Conservation (phyloP, 2,113 vertebrate species). For the Phalacrocorax brasilianus region DNA sequence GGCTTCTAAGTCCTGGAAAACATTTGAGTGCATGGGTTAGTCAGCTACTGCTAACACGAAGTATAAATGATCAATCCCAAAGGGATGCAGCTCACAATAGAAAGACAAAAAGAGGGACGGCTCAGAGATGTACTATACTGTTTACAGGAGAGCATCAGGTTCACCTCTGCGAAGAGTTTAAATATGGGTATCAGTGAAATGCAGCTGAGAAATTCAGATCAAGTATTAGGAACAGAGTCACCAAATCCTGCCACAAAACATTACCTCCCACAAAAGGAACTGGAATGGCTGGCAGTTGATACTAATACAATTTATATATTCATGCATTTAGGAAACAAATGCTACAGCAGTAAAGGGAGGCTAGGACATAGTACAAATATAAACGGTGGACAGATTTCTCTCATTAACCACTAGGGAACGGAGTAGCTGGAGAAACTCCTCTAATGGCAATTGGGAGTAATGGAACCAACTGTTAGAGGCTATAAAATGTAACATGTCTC, state of each 20-base stretch:
- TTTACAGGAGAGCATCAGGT: neutral
- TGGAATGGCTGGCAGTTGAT: neutral
- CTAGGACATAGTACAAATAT: constrained; percentile 9
- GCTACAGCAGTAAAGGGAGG: neutral
- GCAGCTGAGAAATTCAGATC: neutral
- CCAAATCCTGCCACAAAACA: neutral
- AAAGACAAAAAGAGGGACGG: neutral
- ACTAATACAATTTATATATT: neutral
- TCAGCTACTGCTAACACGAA: neutral
- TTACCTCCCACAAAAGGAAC: neutral
- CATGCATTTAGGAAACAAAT: constrained; percentile 9
- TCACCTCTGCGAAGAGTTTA: neutral
- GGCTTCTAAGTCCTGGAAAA: neutral
- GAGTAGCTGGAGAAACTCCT: constrained; percentile 34
- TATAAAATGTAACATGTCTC: constrained; percentile 54
- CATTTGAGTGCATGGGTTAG: neutral
- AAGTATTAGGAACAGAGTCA: neutral
- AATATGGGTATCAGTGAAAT: neutral
- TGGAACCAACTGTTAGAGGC: constrained; percentile 58
- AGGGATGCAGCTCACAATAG: neutral
- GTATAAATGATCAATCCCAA: neutral
- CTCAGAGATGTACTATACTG: neutral
- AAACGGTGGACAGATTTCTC: constrained; percentile 43
- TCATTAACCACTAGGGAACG: constrained; percentile 62
- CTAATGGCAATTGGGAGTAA: constrained; percentile 53